Evolutionary conservation across 2,888 invertebrate species (phyloP).

Genomic region (Tholera decimalis): DNA sequence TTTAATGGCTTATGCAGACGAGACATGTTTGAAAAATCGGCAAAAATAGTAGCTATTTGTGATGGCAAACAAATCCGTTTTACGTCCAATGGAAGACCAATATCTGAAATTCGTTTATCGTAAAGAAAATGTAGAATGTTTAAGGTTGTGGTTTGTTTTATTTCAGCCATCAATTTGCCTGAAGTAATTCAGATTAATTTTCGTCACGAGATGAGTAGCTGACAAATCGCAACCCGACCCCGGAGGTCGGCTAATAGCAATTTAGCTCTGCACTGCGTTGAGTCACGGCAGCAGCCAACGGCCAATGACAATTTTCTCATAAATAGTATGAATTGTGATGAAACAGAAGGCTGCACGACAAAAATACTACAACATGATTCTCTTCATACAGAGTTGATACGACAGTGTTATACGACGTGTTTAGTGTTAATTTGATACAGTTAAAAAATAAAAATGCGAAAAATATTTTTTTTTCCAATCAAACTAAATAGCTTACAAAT

Average conservation of each 20-base stretch:
- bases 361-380: not conserved
- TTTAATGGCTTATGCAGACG: constrained; percentile 1
- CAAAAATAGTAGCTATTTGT: not conserved
- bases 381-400: no score
- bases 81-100: not conserved
- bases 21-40: not conserved
- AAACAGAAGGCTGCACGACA: constrained; percentile 29
- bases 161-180: constrained; percentile 44
- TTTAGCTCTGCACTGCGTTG: constrained; percentile 74
- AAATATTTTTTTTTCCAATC: no score
- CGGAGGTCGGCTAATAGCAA: constrained; percentile 80
- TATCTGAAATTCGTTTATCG: not conserved
- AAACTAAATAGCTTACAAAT: no score
- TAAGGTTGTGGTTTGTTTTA: no score
- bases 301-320: constrained; percentile 65
- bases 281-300: constrained; percentile 71
- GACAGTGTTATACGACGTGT: no score
- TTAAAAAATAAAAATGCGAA: no score
- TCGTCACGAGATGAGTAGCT: constrained; percentile 65
- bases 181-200: constrained; percentile 65
- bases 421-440: no score
- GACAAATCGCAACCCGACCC: constrained; percentile 78
- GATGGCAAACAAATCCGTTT: not conserved
- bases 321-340: constrained; percentile 44
- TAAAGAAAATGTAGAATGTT: not conserved